Base-by-base conservation (phyloP, 2,113 vertebrate genomes). In the Scytalopus superciliaris region DNA sequence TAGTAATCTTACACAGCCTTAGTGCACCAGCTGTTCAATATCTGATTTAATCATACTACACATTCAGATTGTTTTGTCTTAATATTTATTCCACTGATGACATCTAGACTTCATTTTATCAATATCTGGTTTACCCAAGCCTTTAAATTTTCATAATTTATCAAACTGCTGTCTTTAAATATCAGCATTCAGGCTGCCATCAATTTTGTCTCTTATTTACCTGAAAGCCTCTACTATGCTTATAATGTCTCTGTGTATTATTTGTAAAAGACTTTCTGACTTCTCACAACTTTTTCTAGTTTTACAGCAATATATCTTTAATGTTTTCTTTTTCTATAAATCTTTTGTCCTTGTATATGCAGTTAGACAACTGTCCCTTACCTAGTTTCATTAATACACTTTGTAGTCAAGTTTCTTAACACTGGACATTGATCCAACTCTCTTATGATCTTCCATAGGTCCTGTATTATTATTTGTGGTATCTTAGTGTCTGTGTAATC, bases 91-190 rank as follows among this genome's bases (percentile, higher is more conserved):
- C 81, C 25, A 72, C 37, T 77, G 39, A 47, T 83, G 30, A 42
- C 19, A 84, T 73, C 39, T 93, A 88, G 30, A 60, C 6, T 87
- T 93, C 5, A 21, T 75, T 93, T 94, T 74, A 72, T 83, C 84
- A 77, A 80, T 88, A 91, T 28, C 19, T 83, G 18, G 6, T 67
- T 85, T 91, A 86, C 74, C 14, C 50, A 87, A 82, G 13, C 35
- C 75, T 83, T 79, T 66, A 86, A 75, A 35, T 57, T 39, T 76
- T 80, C 21, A 50, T 24, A 59, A 90, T 90, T 80, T 52, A 85
- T 90, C 79, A 78, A 75, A 64, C 8, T 86, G 30, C 18, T 95
- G 59, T 80, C 80, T 96, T 95, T 84, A 84, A 92, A 84, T 81
- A 72, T 37, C 68, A 93, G n/a, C 68, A 74, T 80, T 21, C 35